Evolutionary conservation across 2,888 invertebrate genomes (phyloP).

Genomic region (Bombylius discolor): DNA sequence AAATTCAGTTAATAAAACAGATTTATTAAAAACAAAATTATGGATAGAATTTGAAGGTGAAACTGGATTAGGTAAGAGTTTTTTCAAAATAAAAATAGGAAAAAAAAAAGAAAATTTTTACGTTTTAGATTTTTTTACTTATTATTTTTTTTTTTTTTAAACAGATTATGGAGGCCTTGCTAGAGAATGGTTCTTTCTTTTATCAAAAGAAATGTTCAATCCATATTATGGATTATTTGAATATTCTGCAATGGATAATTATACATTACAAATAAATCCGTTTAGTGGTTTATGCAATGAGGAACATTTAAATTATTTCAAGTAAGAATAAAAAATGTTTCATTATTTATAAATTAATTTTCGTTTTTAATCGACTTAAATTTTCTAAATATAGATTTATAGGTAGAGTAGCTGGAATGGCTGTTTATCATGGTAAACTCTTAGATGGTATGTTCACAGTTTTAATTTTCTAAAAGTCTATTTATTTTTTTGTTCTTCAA

Average conservation of each 20-base stretch:
- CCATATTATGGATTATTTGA: slow-evolving; percentile 99
- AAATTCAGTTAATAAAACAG: slow-evolving; percentile 77
- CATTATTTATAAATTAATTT: too few relatives aligned
- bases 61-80: slow-evolving; percentile 55
- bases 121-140: neutral
- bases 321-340: slow-evolving; percentile 31
- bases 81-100: too few relatives aligned
- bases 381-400: slow-evolving; percentile 51
- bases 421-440: slow-evolving; percentile 96
- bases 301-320: slow-evolving; percentile 95
- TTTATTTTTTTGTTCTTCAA: neutral
- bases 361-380: neutral
- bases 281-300: slow-evolving; percentile 96
- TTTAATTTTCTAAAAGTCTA: neutral
- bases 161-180: slow-evolving; percentile 93
- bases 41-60: slow-evolving; percentile 99
- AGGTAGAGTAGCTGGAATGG: slow-evolving; percentile 96
- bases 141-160: slow-evolving; percentile 1
- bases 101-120: neutral
- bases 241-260: slow-evolving; percentile 99
- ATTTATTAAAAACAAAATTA: slow-evolving; percentile 89
- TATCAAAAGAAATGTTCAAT: slow-evolving; percentile 99
- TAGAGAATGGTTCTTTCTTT: slow-evolving; percentile 95
- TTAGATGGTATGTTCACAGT: slow-evolving; percentile 59
- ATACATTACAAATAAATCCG: slow-evolving; percentile 97